Percentiles rank a stretch among this genome's conserved stretches.
Conservation (phyloP, 1,140 invertebrate genomes). For the Rhagoletis pomonella region DNA sequence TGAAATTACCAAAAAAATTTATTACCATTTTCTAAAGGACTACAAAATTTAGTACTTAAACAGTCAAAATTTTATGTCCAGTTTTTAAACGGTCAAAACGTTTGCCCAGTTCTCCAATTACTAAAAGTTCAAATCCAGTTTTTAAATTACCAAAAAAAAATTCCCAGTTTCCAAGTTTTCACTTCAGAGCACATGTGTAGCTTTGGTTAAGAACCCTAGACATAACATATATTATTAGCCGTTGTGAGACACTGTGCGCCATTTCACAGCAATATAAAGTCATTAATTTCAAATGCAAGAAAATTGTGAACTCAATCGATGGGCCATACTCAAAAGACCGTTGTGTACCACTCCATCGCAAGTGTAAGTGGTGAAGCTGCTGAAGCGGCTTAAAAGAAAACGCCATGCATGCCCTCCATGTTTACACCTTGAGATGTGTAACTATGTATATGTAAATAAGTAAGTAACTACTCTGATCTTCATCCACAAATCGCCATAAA, state of each 20-base stretch:
- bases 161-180: no score
- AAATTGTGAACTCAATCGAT: constrained; percentile 35
- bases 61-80: no score
- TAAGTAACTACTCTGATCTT: not conserved
- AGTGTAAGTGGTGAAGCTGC: not conserved
- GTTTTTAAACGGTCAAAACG: no score
- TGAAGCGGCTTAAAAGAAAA: not conserved
- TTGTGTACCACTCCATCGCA: no score
- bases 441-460: not conserved
- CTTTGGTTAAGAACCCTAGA: no score
- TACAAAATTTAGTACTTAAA: no score
- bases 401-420: not conserved
- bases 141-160: no score
- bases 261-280: not conserved
- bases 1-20: no score
- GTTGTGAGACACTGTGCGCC: not conserved
- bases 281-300: constrained; percentile 7
- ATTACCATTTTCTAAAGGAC: no score
- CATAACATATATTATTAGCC: not conserved
- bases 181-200: no score
- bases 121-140: no score
- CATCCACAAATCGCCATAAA: not conserved
- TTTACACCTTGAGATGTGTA: not conserved
- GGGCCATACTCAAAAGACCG: not conserved
- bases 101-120: no score